These are phyloP conservation scores for Petromus typicus DNA, from an alignment of 2,113 vertebrate species.

Conservation along the genomic window DNA sequence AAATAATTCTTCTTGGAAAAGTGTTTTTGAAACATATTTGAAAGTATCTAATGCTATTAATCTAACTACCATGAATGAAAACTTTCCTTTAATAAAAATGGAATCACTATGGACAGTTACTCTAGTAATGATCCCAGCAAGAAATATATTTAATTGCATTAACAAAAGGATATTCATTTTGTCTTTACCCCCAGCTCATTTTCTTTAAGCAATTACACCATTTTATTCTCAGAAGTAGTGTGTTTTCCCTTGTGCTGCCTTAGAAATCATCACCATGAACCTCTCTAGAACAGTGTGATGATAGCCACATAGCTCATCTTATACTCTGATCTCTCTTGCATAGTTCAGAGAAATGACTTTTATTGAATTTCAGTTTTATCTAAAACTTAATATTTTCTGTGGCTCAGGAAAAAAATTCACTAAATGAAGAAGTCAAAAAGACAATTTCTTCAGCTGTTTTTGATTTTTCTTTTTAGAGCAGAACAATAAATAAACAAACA, in stretches of 20 bases:
- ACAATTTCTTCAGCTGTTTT: neutral
- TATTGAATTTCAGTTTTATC: constrained; percentile 61
- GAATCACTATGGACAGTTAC: constrained; percentile 23
- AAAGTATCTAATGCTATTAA: constrained; percentile 37
- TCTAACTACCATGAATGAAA: constrained; percentile 27
- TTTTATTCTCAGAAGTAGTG: constrained; percentile 49
- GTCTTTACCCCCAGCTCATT: neutral
- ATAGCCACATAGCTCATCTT: constrained; percentile 36
- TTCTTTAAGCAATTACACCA: neutral
- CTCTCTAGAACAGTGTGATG: neutral
- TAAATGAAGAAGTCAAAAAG: neutral
- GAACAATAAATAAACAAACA: neutral
- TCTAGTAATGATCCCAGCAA: constrained; percentile 59
- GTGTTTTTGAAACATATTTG: constrained; percentile 46
- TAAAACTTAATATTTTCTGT: constrained; percentile 15
- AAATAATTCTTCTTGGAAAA: constrained; percentile 8
- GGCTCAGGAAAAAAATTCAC: constrained; percentile 15
- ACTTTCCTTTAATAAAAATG: constrained; percentile 34
- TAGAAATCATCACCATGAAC: constrained; percentile 59
- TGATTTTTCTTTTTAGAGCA: neutral
- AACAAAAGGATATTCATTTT: constrained; percentile 41
- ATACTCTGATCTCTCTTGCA: constrained; percentile 43
- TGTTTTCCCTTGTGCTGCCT: neutral
- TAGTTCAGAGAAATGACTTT: constrained; percentile 33
- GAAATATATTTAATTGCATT: constrained; percentile 73